phyloP scores from a whole-genome alignment of 2,888 invertebrate species.

The Chloroclysta siterata region DNA sequence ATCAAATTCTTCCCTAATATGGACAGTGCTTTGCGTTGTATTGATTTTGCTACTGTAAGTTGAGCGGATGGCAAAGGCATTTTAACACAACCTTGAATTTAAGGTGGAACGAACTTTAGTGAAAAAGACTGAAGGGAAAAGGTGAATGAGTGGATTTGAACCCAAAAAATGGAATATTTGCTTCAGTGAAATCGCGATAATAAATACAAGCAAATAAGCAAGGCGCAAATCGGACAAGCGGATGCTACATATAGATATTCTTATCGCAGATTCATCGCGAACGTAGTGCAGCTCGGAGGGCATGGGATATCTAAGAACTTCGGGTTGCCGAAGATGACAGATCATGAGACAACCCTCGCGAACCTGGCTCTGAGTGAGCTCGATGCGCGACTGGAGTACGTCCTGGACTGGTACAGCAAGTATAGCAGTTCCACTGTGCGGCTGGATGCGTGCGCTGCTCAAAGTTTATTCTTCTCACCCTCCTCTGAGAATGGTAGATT shows the following conservation, averaged over 20 bases:
- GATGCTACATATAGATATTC: slow-evolving; percentile 43
- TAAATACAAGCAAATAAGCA: neutral
- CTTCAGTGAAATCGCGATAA: neutral
- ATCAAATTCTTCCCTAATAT: slow-evolving; percentile 42
- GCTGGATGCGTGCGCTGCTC: slow-evolving; percentile 54
- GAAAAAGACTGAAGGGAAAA: neutral
- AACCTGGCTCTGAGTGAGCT: slow-evolving; percentile 71
- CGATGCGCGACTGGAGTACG: slow-evolving; percentile 49
- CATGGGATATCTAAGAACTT: slow-evolving; percentile 75
- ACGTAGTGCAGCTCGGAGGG: slow-evolving; percentile 72
- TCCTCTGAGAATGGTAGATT: slow-evolving; percentile 48
- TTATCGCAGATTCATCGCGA: slow-evolving; percentile 74
- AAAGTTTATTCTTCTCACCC: slow-evolving; percentile 59
- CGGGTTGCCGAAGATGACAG: slow-evolving; percentile 78
- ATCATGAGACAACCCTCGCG: slow-evolving; percentile 65
- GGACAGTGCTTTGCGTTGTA: slow-evolving; percentile 28
- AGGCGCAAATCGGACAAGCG: neutral
- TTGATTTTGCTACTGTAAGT: slow-evolving; percentile 30
- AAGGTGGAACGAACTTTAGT: slow-evolving; percentile 2
- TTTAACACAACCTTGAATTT: slow-evolving; percentile 11
- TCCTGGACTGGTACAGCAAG: slow-evolving; percentile 65
- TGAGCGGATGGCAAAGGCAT: slow-evolving; percentile 10
- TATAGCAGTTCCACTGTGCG: slow-evolving; percentile 55
- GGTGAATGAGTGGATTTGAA: neutral
- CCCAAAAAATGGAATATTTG: neutral